Percentiles rank a stretch among this genome's conserved stretches.
phyloP scores from a whole-genome alignment of 2,797 vertebrate genomes.

The Kryptolebias ocellatus region DNA sequence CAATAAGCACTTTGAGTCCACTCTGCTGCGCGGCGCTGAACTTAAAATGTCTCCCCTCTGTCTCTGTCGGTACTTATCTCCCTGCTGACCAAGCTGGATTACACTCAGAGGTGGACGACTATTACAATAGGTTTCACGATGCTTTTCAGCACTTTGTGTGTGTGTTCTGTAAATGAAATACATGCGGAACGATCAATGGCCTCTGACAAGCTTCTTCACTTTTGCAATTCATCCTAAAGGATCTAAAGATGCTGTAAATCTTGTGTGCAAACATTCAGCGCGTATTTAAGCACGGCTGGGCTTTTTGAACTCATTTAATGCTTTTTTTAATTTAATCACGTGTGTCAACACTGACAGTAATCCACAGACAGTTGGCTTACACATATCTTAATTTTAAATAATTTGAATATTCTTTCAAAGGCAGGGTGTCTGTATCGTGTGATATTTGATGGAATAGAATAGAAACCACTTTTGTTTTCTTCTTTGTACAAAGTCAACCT shows the following conservation, averaged over 20 bases:
- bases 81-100: slow-evolving; percentile 74
- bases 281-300: no score
- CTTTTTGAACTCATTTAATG: no score
- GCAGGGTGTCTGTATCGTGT: no score
- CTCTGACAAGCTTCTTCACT: slow-evolving; percentile 21
- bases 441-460: no score
- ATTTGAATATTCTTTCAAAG: no score
- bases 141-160: slow-evolving; percentile 32
- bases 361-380: no score
- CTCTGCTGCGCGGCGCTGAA: slow-evolving; percentile 61
- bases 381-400: no score
- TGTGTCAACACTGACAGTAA: no score
- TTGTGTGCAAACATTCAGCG: not conserved
- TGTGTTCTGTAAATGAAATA: slow-evolving; percentile 49
- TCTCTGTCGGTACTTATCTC: slow-evolving; percentile 77
- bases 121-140: slow-evolving; percentile 66
- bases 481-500: no score
- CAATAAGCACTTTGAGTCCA: slow-evolving; percentile 80
- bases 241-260: slow-evolving; percentile 56
- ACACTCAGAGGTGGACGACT: slow-evolving; percentile 63
- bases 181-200: slow-evolving; percentile 40
- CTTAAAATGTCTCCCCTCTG: slow-evolving; percentile 76
- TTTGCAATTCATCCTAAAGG: slow-evolving; percentile 34
- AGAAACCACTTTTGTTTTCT: no score
- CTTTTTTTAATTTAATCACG: no score